Evolutionary conservation across 2,888 invertebrate genomes (phyloP), one percentile per base, ranked within the genome.

Genomic region (Parasteatoda lunata): DNA sequence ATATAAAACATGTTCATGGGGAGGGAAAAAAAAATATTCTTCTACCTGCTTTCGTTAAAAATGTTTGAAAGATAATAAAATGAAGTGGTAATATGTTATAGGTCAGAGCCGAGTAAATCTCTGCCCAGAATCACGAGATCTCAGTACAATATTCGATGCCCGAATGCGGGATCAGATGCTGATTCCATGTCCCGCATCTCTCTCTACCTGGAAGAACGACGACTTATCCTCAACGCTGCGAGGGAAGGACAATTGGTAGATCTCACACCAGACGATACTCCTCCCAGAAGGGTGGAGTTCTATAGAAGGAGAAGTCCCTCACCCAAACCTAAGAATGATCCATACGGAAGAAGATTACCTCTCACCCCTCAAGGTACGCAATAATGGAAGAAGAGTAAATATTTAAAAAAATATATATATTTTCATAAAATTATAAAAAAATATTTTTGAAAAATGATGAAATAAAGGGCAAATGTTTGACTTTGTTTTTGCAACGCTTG

Each of bases 341-440:
- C 91, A 54, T 92, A 92, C 89, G 92, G 93, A 5, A 91, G 92
- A 71, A 91, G 93, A 77, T 92, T 94, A 72, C 94, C 94, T 1
- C 93, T 94, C 90, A 93, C 94, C 5, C 93, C 94, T 51, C 93
- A 93, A 90, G 94, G 94, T 94, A 90, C 91, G 49, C 7, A 30
- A 30, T 30, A 30, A 30, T 30, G 30, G 30, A 30, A 30, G 30
- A 30, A 1, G 30, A 30, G 30, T 30, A 30, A 30, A 30, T 30
- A 30, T 30, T 30, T 30, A 1, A 30, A 30, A 0, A 30, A 30
- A 2, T 30, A n/a, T n/a, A n/a, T n/a, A n/a, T n/a, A n/a, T n/a
- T n/a, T n/a, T n/a, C n/a, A n/a, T n/a, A n/a, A n/a, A n/a, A n/a
- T n/a, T n/a, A 2, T 30, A 30, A 30, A 30, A 30, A 30, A 30